Conservation (phyloP, 2,113 vertebrate genomes). For the Equus przewalskii region DNA sequence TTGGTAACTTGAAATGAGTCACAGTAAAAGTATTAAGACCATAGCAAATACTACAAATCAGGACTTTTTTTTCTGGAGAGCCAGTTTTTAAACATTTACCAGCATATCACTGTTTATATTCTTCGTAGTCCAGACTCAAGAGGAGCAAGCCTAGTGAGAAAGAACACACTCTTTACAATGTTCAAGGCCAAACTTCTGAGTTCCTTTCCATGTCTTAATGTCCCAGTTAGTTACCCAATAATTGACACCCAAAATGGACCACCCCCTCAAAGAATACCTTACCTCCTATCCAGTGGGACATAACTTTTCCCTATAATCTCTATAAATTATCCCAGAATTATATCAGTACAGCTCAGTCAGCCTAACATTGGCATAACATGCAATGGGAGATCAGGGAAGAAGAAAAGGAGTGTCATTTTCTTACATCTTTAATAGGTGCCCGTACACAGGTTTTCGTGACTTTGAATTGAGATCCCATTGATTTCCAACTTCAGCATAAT, state of each 20-base stretch:
- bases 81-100: neutral
- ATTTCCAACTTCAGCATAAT: conserved; percentile 48
- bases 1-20: conserved; percentile 1
- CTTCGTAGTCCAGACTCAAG: neutral
- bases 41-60: neutral
- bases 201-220: conserved; percentile 3
- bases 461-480: neutral
- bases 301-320: neutral
- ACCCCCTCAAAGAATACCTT: neutral
- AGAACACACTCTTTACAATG: neutral
- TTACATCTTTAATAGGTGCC: neutral
- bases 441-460: neutral
- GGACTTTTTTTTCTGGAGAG: neutral
- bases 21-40: neutral
- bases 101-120: neutral
- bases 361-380: neutral
- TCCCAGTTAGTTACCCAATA: conserved; percentile 31
- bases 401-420: neutral
- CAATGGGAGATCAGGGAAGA: neutral
- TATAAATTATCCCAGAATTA: neutral
- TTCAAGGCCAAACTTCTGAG: neutral
- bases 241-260: neutral
- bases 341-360: neutral
- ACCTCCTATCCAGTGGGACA: neutral
- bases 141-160: neutral